Evolutionary conservation across 1,140 invertebrate genomes (phyloP), one percentile per base, ranked within the genome.

Genomic region (Habropoda laboriosa): DNA sequence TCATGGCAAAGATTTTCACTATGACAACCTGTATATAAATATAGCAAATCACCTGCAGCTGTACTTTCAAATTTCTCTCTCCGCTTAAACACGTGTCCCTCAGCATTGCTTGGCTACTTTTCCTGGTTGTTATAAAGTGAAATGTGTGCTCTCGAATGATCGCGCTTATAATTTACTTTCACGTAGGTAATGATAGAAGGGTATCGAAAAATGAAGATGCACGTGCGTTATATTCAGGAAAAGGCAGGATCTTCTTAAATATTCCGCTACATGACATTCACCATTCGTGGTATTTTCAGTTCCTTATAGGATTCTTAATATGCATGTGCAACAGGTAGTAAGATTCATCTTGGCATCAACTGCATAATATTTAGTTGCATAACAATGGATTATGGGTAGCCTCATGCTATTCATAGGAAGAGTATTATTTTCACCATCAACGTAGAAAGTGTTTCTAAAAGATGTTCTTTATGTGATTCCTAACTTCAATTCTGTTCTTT

Each of bases 141-240:
- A 67, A 67, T n/a, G 32, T 16, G 21, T 67, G 51, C 32, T 30
- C 24, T 51, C 13, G 13, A 49, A 7, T n/a, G 24, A 51, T 49
- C 51, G 47, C 30, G 16, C 64, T 67, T 51, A 30, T 21, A 60
- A 60, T 51, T 67, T 35, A 67, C 64, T 67, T 51, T 67, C 64
- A 30, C 47, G 6, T 51, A 18, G 12, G 0, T n/a, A 47, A 32
- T 7, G 42, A 66, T 32, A 49, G 35, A 61, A 8, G 0, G 35
- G n/a, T 47, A 30, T 35, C 47, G 10, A 45, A 66, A 21, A 38
- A n/a, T 12, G 7, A 64, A 45, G 16, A 24, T 21, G 8, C 13
- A 38, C 60, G 7, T 42, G n/a, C 10, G 45, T 68, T 40, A 3
- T 1, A 21, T 7, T 24, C 2, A 24, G 3, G 32, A 51, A 30